Evolutionary conservation across 2,888 invertebrate species (phyloP), one percentile per base, ranked within the genome.

Genomic region (Tetheella fluctuosa): DNA sequence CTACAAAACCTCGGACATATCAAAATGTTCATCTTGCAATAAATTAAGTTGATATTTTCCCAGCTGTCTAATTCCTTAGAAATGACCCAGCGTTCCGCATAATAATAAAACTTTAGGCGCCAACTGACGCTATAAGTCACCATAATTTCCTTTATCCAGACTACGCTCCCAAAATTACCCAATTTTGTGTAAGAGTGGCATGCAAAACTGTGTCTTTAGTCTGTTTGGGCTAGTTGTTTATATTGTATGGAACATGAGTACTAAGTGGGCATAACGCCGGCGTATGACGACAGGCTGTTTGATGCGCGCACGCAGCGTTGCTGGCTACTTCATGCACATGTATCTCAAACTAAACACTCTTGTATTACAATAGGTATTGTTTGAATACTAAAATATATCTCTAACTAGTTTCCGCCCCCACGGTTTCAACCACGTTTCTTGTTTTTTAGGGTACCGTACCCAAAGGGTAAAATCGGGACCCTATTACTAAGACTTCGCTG

Each of bases 301-400:
- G 48, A 48, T 37, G 34, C 42, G 42, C 48, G 48, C 57, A 52
- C 57, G 23, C 58, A 53, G 39, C 53, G 37, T n/a, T 42, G 48
- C 54, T 28, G 30, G 55, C 59, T 55, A 55, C 48, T 48, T 55
- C 54, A 59, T 23, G 63, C 63, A 48, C 28, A 57, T 20, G 57
- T 23, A 13, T 12, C 28, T 10, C 23, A 59, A 57, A 23, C 52
- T 59, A 30, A n/a, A n/a, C 64, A 20, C 61, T 58, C 57, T 57
- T 48, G 48, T 57, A 34, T 17, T 39, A 15, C 5, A 13, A 15
- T 39, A 13, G 39, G 15, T 15, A 39, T 39, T 39, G n/a, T 15
- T 12, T n/a, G 6, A 4, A 6, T 25, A 2, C 2, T 25, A 25
- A 4, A 25, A 25, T 25, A 25, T 25, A n/a, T n/a, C n/a, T n/a